Base-by-base conservation (phyloP, 2,888 invertebrate genomes). In the Ormyrus rosae region DNA sequence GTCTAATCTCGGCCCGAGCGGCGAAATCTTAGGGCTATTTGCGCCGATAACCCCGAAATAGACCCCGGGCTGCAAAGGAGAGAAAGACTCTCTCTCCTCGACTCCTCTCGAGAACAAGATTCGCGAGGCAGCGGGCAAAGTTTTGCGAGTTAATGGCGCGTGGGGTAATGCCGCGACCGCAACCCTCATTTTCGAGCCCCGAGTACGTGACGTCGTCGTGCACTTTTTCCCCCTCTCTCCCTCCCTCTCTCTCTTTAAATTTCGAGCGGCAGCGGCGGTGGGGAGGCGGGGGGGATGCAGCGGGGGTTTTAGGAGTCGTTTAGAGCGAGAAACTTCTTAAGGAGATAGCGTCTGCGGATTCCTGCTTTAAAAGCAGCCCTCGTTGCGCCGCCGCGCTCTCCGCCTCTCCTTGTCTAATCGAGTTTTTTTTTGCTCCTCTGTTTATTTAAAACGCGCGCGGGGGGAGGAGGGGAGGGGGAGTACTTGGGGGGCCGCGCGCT, bases 61-160 rank as follows among this genome's bases (percentile, higher is more conserved):
- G 86, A 89, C 85, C 86, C 4, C 34, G 0, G 34, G 3, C 34
- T 4, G 34, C 34, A 51, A 67, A 51, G 67, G 67, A 67, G 56
- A 6, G 82, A 61, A 83, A 84, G 84, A 86, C 86, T 13, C 13
- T 13, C 13, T 13, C 13, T 34, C 56, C 56, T 81, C 84, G 84
- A 86, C 85, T 87, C 86, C 85, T 87, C 86, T 88, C 86, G 87
- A 88, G 89, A 89, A 90, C 88, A 90, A 89, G 90, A 90, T 89
- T 89, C 89, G 87, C 88, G 90, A 34, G 34, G 34, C 34, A 34
- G 53, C 89, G 90, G 2, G 19, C 88, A 90, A 90, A 89, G 90
- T 90, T 90, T 90, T 88, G 88, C 88, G 89, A 89, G 90, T 90
- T 90, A 90, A 90, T 90, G 90, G 90, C 87, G 90, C 88, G 88